Evolutionary conservation across 53 echinoderm and acorn worm species (phyloP).

Genomic region (Temnopleurus reevesii): DNA sequence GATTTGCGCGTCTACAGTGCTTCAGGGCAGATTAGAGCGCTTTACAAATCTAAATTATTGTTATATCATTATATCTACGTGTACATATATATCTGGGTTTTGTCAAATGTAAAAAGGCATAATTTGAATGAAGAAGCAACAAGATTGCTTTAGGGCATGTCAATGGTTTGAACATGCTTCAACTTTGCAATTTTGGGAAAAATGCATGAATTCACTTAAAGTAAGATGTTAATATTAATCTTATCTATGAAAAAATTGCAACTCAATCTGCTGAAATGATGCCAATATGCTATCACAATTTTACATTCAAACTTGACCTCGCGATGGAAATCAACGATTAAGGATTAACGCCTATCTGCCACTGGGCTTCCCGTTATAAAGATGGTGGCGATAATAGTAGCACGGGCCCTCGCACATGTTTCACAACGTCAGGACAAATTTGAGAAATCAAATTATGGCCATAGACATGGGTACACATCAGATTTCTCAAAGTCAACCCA

Average conservation of each 20-base stretch:
- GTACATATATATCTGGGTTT: too few species aligned
- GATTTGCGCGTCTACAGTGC: too few species aligned
- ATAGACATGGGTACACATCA: constrained; percentile 43
- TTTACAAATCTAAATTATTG: too few species aligned
- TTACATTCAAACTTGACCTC: not conserved
- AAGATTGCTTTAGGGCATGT: too few species aligned
- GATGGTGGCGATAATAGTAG: not conserved
- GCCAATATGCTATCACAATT: not conserved
- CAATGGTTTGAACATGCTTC: too few species aligned
- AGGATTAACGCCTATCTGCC: constrained; percentile 22
- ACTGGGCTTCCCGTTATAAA: constrained; percentile 4
- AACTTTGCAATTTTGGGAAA: too few species aligned
- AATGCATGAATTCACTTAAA: not conserved
- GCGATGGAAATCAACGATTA: not conserved
- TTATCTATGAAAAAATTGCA: not conserved
- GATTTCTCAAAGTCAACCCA: constrained; percentile 32
- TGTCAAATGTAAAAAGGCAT: too few species aligned
- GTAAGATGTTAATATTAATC: not conserved
- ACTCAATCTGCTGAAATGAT: not conserved
- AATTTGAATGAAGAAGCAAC: too few species aligned
- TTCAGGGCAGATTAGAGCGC: too few species aligned
- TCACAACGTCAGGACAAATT: constrained; percentile 22
- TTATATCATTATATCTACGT: too few species aligned
- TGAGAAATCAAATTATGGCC: constrained; percentile 30
- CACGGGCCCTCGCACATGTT: constrained; percentile 22